Percentiles rank a stretch among this genome's conserved stretches.
Conservation (phyloP, 2,888 invertebrate genomes). For the Psococerastis gibbosa region DNA sequence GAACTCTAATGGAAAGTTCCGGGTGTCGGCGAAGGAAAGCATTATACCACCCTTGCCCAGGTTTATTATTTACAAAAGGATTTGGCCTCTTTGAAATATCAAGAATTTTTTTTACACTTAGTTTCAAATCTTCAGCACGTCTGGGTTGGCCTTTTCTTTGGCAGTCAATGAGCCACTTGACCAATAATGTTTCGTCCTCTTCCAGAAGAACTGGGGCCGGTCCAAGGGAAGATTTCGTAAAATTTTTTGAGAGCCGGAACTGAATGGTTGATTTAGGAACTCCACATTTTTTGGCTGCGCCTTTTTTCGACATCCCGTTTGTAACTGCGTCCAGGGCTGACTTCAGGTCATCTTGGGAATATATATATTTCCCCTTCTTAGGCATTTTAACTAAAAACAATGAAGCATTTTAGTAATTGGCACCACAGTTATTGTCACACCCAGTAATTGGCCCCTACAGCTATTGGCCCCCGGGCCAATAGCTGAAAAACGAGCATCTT, state of each 20-base stretch:
- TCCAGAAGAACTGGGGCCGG: slow-evolving; percentile 14
- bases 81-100: slow-evolving; percentile 17
- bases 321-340: slow-evolving; percentile 6
- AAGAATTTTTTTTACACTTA: slow-evolving; percentile 16
- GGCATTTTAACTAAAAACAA: no score
- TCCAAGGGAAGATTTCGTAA: slow-evolving; percentile 10
- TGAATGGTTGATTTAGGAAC: slow-evolving; percentile 11
- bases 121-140: slow-evolving; percentile 18
- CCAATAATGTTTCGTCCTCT: slow-evolving; percentile 20
- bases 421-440: no score
- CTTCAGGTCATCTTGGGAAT: background rate
- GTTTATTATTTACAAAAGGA: slow-evolving; percentile 20
- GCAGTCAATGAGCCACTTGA: slow-evolving; percentile 20
- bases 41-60: slow-evolving; percentile 21
- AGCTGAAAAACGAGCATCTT: no score
- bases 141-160: slow-evolving; percentile 22
- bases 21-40: slow-evolving; percentile 21
- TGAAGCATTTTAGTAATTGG: no score
- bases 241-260: slow-evolving; percentile 6
- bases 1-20: slow-evolving; percentile 17
- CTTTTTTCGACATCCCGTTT: background rate
- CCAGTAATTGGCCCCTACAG: no score
- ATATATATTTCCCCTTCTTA: background rate
- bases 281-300: slow-evolving; percentile 12
- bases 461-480: no score